These are phyloP conservation scores for Macrosoma leucophasiata DNA, from an alignment of 2,888 invertebrate genomes.

Conservation along the genomic window DNA sequence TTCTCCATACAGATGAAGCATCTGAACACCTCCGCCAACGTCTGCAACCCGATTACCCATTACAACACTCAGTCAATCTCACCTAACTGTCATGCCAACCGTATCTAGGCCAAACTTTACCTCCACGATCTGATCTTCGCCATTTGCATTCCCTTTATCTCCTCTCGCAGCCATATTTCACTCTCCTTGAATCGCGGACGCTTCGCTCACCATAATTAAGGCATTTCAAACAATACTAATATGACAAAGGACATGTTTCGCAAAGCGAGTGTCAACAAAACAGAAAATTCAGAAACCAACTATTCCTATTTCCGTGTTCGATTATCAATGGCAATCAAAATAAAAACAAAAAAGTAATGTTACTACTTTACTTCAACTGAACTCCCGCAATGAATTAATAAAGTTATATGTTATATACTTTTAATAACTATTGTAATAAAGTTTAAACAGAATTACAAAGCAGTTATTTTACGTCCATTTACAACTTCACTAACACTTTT, in stretches of 20 bases:
- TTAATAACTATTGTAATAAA: too few species aligned
- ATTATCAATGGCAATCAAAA: constrained; percentile 59
- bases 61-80: constrained; percentile 35
- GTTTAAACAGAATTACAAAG: too few species aligned
- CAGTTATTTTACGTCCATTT: too few species aligned
- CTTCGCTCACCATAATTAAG: constrained; percentile 65
- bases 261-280: constrained; percentile 54
- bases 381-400: constrained; percentile 1
- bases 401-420: not conserved
- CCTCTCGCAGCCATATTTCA: constrained; percentile 74
- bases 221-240: constrained; percentile 50
- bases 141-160: constrained; percentile 77
- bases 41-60: constrained; percentile 70
- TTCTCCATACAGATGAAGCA: constrained; percentile 99
- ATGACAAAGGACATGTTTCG: constrained; percentile 57
- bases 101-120: constrained; percentile 73
- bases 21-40: constrained; percentile 92
- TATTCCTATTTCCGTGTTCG: constrained; percentile 71
- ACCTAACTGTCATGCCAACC: constrained; percentile 46
- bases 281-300: constrained; percentile 33
- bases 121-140: constrained; percentile 80
- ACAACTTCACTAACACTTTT: too few species aligned
- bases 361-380: constrained; percentile 9
- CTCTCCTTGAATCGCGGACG: constrained; percentile 43
- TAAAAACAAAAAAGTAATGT: constrained; percentile 54